These are phyloP conservation scores for Brachyptera putata DNA, from an alignment of 2,888 invertebrate species.

Conservation along the genomic window DNA sequence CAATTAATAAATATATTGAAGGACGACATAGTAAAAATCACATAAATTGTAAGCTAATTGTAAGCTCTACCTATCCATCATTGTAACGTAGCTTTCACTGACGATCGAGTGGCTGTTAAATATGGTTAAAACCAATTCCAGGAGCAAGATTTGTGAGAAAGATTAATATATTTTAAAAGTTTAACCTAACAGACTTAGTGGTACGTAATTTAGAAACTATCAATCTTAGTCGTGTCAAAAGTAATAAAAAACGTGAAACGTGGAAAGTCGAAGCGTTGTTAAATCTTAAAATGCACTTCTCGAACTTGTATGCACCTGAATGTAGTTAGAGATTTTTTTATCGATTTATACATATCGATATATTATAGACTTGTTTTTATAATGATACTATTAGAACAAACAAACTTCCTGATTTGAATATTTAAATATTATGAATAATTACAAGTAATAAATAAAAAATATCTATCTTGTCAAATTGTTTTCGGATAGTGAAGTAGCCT, in stretches of 20 bases:
- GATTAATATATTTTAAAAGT: too few species aligned
- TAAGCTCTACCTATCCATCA: conserved; percentile 5
- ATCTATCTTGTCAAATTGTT: too few species aligned
- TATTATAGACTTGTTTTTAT: conserved; percentile 1
- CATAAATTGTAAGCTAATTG: conserved; percentile 17
- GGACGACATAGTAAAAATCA: conserved; percentile 20
- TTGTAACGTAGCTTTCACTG: conserved; percentile 13
- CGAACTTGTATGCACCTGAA: too few species aligned
- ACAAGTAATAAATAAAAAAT: too few species aligned
- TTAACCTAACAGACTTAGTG: too few species aligned
- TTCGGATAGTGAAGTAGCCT: too few species aligned
- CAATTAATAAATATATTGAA: conserved; percentile 18
- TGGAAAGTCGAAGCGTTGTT: too few species aligned
- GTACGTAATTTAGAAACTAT: background rate
- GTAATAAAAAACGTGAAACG: too few species aligned
- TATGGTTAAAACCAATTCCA: conserved; percentile 1
- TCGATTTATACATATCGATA: background rate
- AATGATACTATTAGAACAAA: conserved; percentile 1
- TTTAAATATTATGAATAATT: too few species aligned
- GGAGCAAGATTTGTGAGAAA: conserved; percentile 6
- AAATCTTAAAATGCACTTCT: too few species aligned
- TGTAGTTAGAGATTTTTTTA: background rate
- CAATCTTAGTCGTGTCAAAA: conserved; percentile 10
- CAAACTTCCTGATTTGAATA: conserved; percentile 14
- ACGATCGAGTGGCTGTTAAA: background rate